phyloP scores from a whole-genome alignment of 2,113 vertebrate genomes.

The Callocephalon fimbriatum region DNA sequence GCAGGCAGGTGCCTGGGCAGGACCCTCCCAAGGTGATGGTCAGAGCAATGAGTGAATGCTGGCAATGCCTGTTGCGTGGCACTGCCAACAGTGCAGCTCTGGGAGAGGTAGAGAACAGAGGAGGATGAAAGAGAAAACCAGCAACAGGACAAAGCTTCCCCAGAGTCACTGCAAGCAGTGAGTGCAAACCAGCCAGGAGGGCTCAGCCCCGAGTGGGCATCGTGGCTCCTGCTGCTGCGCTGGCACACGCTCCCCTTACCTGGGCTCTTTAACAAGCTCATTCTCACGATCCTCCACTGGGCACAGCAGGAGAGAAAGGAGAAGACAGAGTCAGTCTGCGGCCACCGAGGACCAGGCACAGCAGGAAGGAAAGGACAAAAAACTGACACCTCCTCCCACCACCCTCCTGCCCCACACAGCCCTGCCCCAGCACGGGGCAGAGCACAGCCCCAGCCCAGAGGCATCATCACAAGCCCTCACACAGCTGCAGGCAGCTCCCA shows the following conservation, averaged over 20 bases:
- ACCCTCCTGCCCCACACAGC: not conserved
- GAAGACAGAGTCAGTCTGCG: not conserved
- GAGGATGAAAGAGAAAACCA: not conserved
- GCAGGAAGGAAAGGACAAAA: not conserved
- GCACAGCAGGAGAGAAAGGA: conserved; percentile 67
- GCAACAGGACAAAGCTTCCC: not conserved
- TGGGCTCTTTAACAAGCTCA: conserved; percentile 88
- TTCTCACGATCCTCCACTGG: conserved; percentile 96
- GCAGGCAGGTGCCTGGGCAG: not conserved
- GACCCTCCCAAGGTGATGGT: conserved; percentile 79
- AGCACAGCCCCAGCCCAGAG: fast-evolving
- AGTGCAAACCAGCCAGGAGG: not conserved
- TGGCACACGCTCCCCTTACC: conserved; percentile 79
- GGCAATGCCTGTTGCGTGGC: conserved; percentile 87
- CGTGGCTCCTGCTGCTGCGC: not conserved
- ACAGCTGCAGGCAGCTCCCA: fast-evolving
- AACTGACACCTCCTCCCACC: not conserved
- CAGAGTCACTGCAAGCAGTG: not conserved
- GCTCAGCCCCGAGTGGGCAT: not conserved
- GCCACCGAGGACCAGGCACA: not conserved
- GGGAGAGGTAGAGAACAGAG: not conserved
- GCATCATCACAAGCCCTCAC: fast-evolving
- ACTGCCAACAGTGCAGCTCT: conserved; percentile 91
- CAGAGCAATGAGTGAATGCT: conserved; percentile 86
- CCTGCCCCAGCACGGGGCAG: fast-evolving